phyloP scores from a whole-genome alignment of 2,113 vertebrate species.

The Pomatostomus ruficeps region DNA sequence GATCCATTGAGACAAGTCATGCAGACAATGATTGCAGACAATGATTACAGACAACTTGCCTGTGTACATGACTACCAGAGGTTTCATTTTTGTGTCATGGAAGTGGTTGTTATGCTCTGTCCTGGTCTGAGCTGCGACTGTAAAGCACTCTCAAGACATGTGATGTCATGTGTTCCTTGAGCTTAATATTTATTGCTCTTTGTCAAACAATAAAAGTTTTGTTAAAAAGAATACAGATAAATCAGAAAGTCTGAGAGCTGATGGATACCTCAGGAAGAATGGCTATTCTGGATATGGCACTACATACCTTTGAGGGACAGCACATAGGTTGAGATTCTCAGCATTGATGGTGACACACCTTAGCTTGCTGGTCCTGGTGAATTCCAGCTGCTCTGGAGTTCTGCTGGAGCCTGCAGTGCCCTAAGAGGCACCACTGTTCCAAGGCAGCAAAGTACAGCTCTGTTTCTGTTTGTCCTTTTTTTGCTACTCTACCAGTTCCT shows the following conservation, averaged over 20 bases:
- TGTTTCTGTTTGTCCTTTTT: not conserved
- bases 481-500: not conserved
- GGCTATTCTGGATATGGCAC: accelerated
- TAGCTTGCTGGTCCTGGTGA: not conserved
- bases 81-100: not conserved
- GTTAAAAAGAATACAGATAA: not conserved
- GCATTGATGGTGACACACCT: not conserved
- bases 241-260: not conserved
- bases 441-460: not conserved
- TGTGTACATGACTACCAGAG: not conserved
- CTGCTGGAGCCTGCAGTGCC: not conserved
- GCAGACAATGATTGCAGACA: not conserved
- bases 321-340: not conserved
- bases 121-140: not conserved
- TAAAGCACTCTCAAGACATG: not conserved
- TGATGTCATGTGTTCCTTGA: not conserved
- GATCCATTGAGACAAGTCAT: not conserved
- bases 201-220: not conserved
- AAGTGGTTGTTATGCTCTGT: not conserved
- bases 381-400: not conserved
- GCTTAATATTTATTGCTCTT: not conserved
- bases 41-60: not conserved
- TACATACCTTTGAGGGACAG: not conserved
- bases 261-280: not conserved
- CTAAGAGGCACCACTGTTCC: not conserved